phyloP scores from a whole-genome alignment of 2,888 invertebrate species.

The Aphidoletes aphidimyza region DNA sequence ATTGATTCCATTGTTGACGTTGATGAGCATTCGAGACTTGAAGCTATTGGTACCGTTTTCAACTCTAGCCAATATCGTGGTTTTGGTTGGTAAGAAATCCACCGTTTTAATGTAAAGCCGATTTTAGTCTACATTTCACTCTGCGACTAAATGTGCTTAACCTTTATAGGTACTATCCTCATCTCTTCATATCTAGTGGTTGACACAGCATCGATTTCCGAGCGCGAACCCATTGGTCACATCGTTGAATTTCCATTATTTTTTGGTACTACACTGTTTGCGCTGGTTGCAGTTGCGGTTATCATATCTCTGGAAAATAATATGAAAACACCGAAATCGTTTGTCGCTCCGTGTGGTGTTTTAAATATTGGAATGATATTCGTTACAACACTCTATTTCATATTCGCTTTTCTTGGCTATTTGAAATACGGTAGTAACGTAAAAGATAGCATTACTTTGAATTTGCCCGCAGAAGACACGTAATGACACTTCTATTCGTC shows the following conservation, averaged over 20 bases:
- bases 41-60: constrained; percentile 87
- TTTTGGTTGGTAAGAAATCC: constrained; percentile 69
- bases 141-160: too few relatives aligned
- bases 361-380: constrained; percentile 85
- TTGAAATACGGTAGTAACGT: constrained; percentile 80
- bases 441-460: constrained; percentile 86
- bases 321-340: constrained; percentile 87
- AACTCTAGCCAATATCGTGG: constrained; percentile 82
- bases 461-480: constrained; percentile 77
- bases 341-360: constrained; percentile 84
- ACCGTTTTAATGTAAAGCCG: too few relatives aligned
- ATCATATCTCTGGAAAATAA: constrained; percentile 92
- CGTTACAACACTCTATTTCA: constrained; percentile 85
- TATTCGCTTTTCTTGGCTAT: constrained; percentile 92
- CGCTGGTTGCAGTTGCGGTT: constrained; percentile 84
- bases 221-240: constrained; percentile 68
- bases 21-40: constrained; percentile 83
- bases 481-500: too few relatives aligned
- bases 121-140: too few relatives aligned
- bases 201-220: constrained; percentile 69
- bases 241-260: constrained; percentile 76
- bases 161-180: too few relatives aligned
- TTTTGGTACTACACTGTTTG: constrained; percentile 91
- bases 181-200: background rate
- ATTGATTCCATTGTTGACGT: constrained; percentile 78